Conservation (phyloP, 2,113 vertebrate genomes). For the Mustela lutreola region DNA sequence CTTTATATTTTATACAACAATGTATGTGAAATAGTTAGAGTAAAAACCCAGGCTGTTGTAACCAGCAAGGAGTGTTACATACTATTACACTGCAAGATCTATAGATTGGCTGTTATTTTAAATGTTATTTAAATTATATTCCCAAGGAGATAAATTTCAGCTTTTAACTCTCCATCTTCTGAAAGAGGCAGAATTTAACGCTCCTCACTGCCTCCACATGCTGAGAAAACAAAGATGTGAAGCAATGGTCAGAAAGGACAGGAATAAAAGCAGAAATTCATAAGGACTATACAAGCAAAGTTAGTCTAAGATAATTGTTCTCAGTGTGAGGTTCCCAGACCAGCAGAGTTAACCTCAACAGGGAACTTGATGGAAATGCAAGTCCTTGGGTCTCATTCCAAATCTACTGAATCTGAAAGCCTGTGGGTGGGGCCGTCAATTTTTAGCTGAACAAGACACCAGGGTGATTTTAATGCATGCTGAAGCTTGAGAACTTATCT, state of each 20-base stretch:
- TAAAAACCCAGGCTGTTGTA: neutral
- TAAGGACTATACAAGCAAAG: neutral
- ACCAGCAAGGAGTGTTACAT: neutral
- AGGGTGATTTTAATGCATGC: constrained; percentile 26
- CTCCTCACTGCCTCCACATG: neutral
- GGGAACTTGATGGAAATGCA: neutral
- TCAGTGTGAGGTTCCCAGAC: neutral
- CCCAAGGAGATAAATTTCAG: constrained; percentile 26
- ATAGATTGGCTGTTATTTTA: constrained; percentile 51
- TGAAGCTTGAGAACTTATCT: neutral
- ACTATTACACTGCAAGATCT: neutral
- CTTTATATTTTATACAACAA: neutral
- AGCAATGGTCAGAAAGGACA: neutral
- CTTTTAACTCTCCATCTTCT: neutral
- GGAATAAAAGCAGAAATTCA: neutral
- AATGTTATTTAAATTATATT: constrained; percentile 63
- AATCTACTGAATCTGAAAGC: constrained; percentile 41
- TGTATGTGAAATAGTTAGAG: neutral
- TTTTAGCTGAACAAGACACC: constrained; percentile 47
- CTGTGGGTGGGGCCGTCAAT: neutral
- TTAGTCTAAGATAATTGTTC: neutral
- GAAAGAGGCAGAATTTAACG: constrained; percentile 30
- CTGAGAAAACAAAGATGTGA: constrained; percentile 26
- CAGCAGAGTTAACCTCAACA: neutral
- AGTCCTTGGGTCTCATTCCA: constrained; percentile 1